phyloP scores from a whole-genome alignment of 2,113 vertebrate species.

The Lates calcarifer region DNA sequence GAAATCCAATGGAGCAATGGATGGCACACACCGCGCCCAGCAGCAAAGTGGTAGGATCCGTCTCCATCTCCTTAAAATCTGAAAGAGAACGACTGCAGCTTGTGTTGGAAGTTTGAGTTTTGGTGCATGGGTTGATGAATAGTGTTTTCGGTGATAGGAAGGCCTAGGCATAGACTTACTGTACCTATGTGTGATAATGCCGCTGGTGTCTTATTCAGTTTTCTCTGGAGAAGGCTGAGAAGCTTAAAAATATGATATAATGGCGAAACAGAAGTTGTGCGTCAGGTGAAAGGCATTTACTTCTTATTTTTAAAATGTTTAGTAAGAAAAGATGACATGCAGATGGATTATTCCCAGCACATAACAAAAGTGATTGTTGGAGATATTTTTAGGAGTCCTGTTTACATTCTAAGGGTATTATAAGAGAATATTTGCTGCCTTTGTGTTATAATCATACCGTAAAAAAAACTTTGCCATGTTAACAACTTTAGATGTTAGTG shows the following conservation, averaged over 20 bases:
- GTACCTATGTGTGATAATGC: neutral
- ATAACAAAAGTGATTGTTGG: no score
- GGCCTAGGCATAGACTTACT: neutral
- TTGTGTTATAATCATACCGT: neutral
- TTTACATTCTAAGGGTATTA: neutral
- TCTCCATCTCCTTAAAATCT: neutral
- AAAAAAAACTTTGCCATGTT: neutral
- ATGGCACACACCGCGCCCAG: slow-evolving; percentile 19
- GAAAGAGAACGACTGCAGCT: neutral
- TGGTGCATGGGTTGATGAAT: neutral
- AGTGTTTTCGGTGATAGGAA: no score
- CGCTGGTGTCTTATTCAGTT: no score
- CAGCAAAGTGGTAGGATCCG: slow-evolving; percentile 53
- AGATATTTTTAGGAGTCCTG: neutral
- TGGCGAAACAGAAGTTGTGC: no score
- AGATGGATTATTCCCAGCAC: no score
- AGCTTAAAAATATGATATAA: no score
- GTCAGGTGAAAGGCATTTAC: no score
- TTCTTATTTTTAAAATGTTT: neutral
- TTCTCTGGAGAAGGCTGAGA: neutral
- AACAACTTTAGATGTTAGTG: no score
- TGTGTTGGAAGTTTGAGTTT: neutral
- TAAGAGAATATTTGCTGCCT: neutral
- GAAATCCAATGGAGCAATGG: slow-evolving; percentile 55
- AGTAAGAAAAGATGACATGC: no score